A percentile compares a stretch with the other conserved stretches of the same genome.
Evolutionary conservation across 2,888 invertebrate species (phyloP).

Genomic region (Temnothorax ravouxi): DNA sequence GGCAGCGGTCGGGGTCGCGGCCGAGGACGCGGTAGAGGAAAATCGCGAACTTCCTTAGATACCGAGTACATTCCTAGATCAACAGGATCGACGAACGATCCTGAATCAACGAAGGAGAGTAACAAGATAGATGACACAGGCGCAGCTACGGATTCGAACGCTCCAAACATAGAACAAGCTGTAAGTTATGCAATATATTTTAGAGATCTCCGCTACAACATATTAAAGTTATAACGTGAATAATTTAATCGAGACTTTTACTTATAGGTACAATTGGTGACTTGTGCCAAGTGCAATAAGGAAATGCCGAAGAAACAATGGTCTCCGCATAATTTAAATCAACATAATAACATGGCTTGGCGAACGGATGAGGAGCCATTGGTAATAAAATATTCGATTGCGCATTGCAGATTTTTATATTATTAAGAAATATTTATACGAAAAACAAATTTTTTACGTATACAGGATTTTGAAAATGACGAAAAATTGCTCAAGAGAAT

Average conservation of each 20-base stretch:
- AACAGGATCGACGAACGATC: neutral
- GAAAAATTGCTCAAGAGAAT: slow-evolving; percentile 86
- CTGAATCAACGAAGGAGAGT: neutral
- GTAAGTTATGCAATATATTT: too few species aligned
- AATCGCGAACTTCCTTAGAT: slow-evolving; percentile 57
- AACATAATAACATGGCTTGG: slow-evolving; percentile 89
- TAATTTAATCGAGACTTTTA: too few species aligned
- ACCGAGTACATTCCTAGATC: slow-evolving; percentile 66
- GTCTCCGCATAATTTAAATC: slow-evolving; percentile 87
- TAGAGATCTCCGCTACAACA: too few species aligned
- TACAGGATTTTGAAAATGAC: slow-evolving; percentile 87
- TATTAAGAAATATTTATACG: neutral
- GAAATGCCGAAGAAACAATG: slow-evolving; percentile 86
- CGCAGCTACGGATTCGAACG: neutral
- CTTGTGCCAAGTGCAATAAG: slow-evolving; percentile 87
- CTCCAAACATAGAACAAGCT: neutral
- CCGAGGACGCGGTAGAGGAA: slow-evolving; percentile 56
- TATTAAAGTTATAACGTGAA: too few species aligned
- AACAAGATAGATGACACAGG: neutral
- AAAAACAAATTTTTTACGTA: slow-evolving; percentile 69
- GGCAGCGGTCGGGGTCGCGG: slow-evolving; percentile 47
- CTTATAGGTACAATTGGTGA: slow-evolving; percentile 72
- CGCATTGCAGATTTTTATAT: neutral
- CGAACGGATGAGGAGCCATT: slow-evolving; percentile 87
- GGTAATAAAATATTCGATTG: slow-evolving; percentile 84